Evolutionary conservation across 2,797 vertebrate species (phyloP), one percentile per base, ranked within the genome.

Genomic region (Phoxinus dragarum): DNA sequence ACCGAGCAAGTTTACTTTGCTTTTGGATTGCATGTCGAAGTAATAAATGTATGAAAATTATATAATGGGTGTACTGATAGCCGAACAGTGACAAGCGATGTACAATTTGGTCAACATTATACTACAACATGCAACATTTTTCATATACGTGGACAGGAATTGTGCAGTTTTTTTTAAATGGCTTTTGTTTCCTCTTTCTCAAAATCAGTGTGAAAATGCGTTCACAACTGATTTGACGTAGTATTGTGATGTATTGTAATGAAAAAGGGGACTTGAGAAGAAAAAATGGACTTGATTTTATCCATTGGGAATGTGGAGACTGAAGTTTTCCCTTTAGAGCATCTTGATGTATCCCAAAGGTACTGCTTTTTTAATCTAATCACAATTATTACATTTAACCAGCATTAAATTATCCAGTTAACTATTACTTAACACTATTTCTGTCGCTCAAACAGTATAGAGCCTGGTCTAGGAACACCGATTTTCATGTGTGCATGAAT

Each of bases 61-160:
- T 76, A 56, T 42, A 84, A 76, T 19, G 76, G 27, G 44, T 54
- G 44, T 68, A 68, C 14, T 49, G 81, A 75, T 64, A 64, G 69
- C 34, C 10, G 16, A 73, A 73, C 69, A 64, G 5, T 31, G 14
- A 31, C n/a, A n/a, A 38, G 49, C 52, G 0, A 31, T 21, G 19
- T 8, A 52, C 44, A 44, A 42, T 61, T 82, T 44, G 49, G 42
- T 12, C 14, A 2, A 52, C 1, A 38, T 74, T 7, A 19, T 42
- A 14, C 54, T 17, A 16, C 27, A 66, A 17, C 7, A 8, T 47
- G 47, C 27, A 61, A 16, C 21, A 23, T 59, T 59, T 61, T 21
- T 23, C 31, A 73, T 47, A 23, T 34, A 23, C 4, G 4, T 4
- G 10, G 47, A 71, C 47, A 42, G 38, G 71, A n/a, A 59, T 40